These are phyloP conservation scores for Sesia apiformis DNA, from an alignment of 2,888 invertebrate species.

Conservation along the genomic window DNA sequence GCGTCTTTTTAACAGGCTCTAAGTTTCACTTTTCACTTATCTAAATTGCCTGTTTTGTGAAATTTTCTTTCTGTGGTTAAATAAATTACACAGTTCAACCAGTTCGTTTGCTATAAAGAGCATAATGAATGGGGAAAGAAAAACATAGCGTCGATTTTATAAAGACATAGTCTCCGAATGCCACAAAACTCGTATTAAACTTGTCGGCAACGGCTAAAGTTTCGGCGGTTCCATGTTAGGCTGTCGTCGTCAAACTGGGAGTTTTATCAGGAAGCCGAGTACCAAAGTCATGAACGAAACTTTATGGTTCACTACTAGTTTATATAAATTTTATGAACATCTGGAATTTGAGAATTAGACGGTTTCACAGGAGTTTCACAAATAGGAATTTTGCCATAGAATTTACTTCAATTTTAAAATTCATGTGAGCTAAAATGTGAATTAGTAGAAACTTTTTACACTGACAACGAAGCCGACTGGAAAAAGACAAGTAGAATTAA, in stretches of 20 bases:
- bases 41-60: neutral
- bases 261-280: slow-evolving; percentile 37
- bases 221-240: slow-evolving; percentile 33
- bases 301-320: slow-evolving; percentile 36
- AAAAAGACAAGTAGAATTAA: too few species aligned
- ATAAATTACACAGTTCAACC: neutral
- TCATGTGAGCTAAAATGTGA: too few species aligned
- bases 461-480: too few species aligned
- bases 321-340: slow-evolving; percentile 36
- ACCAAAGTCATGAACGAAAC: slow-evolving; percentile 25
- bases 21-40: neutral
- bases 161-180: slow-evolving; percentile 40
- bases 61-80: neutral
- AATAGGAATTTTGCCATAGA: too few species aligned
- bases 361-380: too few species aligned
- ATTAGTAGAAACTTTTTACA: too few species aligned
- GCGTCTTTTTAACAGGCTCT: neutral
- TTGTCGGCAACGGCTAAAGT: slow-evolving; percentile 42
- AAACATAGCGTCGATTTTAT: slow-evolving; percentile 39
- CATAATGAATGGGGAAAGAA: slow-evolving; percentile 17
- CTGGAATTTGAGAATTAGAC: slow-evolving; percentile 13
- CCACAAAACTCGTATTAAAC: slow-evolving; percentile 50
- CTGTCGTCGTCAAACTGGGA: slow-evolving; percentile 20
- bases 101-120: neutral
- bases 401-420: too few species aligned